Base-by-base conservation (phyloP, 2,888 invertebrate genomes). In the Lissonota sp. region DNA sequence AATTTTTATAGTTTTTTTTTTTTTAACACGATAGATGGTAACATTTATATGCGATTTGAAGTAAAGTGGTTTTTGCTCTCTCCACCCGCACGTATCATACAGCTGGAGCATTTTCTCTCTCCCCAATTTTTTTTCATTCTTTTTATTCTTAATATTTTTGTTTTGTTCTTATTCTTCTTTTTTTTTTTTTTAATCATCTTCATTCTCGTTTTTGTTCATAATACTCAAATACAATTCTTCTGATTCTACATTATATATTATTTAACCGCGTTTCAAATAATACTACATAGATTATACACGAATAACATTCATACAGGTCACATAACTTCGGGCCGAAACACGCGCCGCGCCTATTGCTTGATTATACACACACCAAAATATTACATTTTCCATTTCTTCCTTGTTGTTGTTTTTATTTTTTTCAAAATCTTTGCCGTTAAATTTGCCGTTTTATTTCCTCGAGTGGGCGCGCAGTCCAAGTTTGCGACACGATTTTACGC, bases 1-100 rank as follows among this genome's bases (percentile, higher is more conserved):
- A 14, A 16, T 53, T 53, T 49, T 53, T 53, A n/a, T 53, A 7
- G 39, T 51, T 66, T 53, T 37, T 67, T 58, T 63, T 62, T 72
- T 63, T 78, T 87, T 87, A 88, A 89, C 88, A 89, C 86, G 87
- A 89, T 89, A 87, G 87, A 88, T 88, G 86, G 87, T 89, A 88
- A 88, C 88, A 89, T 89, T 89, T 89, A 89, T 89, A 88, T 89
- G 85, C 86, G 87, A 85, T 86, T 88, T 85, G 82, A 85, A 84
- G 82, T 88, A 14, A 86, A 85, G 83, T 87, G 81, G 77, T 60
- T 81, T 60, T 81, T 77, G 58, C 74, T 57, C 55, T 55, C 58
- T 74, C 66, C 63, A 75, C 75, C 75, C 71, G 76, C 75, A 69
- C 79, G 70, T 82, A 82, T 82, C 62, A 82, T 82, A 79, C 79